Conservation (phyloP, 2,113 vertebrate genomes). For the Aspiorhynchus laticeps region DNA sequence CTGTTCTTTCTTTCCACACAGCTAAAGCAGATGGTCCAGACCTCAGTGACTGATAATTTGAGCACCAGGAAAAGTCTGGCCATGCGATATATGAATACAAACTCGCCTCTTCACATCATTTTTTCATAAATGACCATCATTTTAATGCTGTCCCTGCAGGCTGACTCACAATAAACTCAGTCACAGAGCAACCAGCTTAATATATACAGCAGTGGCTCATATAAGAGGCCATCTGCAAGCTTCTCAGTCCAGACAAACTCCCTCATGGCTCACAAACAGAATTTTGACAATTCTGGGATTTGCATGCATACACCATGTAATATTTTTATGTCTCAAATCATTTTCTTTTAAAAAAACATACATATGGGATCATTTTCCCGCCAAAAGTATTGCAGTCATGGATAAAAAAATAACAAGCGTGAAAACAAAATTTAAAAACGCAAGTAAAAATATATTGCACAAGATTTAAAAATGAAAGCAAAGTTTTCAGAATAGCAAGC, state of each 20-base stretch:
- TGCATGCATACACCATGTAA: neutral
- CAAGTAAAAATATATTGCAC: too few species aligned
- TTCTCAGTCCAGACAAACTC: neutral
- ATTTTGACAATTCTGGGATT: neutral
- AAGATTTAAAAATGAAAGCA: too few species aligned
- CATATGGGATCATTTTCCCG: too few species aligned
- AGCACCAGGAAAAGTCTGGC: neutral
- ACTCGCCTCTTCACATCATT: neutral
- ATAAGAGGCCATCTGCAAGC: neutral
- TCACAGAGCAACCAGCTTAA: constrained; percentile 5
- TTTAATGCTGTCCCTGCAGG: neutral
- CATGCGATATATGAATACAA: neutral
- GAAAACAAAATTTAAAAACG: too few species aligned
- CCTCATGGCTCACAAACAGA: neutral
- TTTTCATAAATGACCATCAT: neutral
- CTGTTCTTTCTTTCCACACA: neutral
- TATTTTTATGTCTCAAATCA: neutral
- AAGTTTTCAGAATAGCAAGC: too few species aligned
- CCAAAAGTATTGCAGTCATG: too few species aligned
- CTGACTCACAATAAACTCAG: neutral
- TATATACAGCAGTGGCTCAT: constrained; percentile 17
- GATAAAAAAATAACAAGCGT: too few species aligned
- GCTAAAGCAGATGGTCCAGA: neutral
- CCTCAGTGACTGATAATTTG: neutral
- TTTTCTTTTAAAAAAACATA: neutral